These are phyloP conservation scores for Tamias sibiricus DNA, from an alignment of 2,113 vertebrate species.

Conservation along the genomic window DNA sequence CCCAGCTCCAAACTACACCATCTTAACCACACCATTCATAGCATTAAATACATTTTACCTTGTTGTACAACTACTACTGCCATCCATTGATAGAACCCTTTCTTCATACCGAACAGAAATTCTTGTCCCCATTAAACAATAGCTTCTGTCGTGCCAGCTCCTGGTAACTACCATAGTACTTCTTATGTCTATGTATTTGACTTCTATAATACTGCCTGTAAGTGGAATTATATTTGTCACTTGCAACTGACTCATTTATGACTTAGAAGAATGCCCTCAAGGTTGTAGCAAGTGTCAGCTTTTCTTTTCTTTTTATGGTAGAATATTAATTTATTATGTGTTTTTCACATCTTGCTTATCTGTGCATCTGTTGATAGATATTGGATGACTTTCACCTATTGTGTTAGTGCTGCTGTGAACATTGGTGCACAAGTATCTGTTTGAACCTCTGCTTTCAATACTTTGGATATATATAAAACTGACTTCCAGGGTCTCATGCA, in stretches of 20 bases:
- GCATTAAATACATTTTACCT: background rate
- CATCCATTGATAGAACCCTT: background rate
- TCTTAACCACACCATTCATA: background rate
- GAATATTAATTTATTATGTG: background rate
- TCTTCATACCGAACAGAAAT: background rate
- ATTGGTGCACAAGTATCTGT: background rate
- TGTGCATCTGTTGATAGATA: background rate
- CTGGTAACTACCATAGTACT: background rate
- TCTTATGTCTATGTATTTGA: background rate
- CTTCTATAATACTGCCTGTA: rapidly evolving
- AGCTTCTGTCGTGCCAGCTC: too few relatives aligned
- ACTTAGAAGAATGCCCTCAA: background rate
- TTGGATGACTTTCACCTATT: background rate
- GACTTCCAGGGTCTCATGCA: too few relatives aligned
- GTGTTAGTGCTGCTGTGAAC: background rate
- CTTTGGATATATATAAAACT: background rate
- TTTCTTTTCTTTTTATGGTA: background rate
- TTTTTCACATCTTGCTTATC: background rate
- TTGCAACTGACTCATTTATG: background rate
- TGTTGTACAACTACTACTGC: background rate
- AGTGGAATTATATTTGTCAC: background rate
- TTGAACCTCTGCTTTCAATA: background rate
- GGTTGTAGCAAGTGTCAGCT: background rate
- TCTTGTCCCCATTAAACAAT: background rate
- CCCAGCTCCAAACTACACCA: background rate